phyloP scores from a whole-genome alignment of 2,797 vertebrate genomes.

The Cygnus olor region DNA sequence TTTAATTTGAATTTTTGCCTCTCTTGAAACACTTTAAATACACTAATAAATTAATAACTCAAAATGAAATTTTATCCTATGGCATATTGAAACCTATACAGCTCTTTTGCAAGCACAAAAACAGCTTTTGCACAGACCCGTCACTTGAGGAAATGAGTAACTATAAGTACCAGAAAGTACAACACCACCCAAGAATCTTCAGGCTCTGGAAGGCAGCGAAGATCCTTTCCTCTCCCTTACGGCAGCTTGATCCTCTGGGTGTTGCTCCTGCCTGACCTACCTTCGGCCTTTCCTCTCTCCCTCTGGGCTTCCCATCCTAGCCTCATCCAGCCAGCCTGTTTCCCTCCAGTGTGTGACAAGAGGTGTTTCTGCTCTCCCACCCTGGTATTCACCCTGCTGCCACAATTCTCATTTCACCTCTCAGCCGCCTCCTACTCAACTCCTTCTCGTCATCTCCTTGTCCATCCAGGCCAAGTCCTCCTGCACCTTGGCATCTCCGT shows the following conservation, averaged over 20 bases:
- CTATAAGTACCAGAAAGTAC: neutral
- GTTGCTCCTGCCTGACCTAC: neutral
- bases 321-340: neutral
- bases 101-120: neutral
- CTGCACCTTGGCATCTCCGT: neutral
- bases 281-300: neutral
- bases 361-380: neutral
- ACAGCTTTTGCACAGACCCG: neutral
- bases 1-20: neutral
- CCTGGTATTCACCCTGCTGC: accelerated
- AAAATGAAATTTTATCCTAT: neutral
- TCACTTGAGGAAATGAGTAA: neutral
- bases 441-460: neutral
- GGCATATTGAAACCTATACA: neutral
- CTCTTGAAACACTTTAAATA: neutral
- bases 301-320: neutral
- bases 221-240: neutral
- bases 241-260: accelerated
- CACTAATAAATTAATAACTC: neutral
- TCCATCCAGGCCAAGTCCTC: neutral
- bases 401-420: neutral
- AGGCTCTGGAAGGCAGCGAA: accelerated
- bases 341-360: neutral
- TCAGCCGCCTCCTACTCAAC: neutral
- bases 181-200: neutral